Evolutionary conservation across 2,797 vertebrate genomes (phyloP).

Genomic region (Chelonia mydas): DNA sequence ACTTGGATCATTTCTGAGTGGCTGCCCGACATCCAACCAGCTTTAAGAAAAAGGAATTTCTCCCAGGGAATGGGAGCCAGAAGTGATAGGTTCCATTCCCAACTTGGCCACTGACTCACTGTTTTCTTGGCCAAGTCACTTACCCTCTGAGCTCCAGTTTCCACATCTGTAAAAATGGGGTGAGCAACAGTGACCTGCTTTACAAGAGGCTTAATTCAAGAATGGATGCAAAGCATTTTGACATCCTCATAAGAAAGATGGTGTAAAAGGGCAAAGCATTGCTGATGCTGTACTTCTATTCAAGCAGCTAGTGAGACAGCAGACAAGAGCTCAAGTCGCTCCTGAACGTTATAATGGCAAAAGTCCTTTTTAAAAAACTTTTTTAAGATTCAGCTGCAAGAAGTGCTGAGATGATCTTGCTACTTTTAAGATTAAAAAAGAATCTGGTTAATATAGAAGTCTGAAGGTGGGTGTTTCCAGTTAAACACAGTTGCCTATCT

Average conservation of each 20-base stretch:
- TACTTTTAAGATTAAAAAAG: neutral
- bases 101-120: neutral
- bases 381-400: neutral
- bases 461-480: neutral
- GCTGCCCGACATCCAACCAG: neutral
- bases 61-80: neutral
- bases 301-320: constrained; percentile 21
- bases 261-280: neutral
- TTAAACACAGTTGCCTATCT: neutral
- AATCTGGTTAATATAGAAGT: neutral
- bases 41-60: constrained; percentile 3
- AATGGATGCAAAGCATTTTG: neutral
- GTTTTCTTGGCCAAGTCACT: constrained; percentile 56
- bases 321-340: constrained; percentile 3
- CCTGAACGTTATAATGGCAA: constrained; percentile 23
- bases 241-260: constrained; percentile 31
- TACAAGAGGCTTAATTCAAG: neutral
- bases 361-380: neutral
- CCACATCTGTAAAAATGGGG: constrained; percentile 43
- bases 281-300: neutral
- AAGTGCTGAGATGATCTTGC: neutral
- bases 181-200: constrained; percentile 66
- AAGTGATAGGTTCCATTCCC: neutral
- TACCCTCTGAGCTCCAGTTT: constrained; percentile 60
- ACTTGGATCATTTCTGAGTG: neutral